phyloP scores from a whole-genome alignment of 2,113 vertebrate species.

The Xiphophorus hellerii region DNA sequence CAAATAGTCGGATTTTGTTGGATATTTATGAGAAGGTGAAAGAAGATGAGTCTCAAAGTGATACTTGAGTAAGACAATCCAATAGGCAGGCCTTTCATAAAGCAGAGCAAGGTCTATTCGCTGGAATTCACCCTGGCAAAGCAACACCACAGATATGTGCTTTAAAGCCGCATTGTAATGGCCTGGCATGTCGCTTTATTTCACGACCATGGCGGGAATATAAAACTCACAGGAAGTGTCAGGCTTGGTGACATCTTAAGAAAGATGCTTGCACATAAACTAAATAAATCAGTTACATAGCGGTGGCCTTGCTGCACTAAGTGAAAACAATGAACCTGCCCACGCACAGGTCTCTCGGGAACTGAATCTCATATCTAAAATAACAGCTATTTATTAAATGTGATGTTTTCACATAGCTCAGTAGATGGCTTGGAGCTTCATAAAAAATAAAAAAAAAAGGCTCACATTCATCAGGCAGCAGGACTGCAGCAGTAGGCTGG shows the following conservation, averaged over 20 bases:
- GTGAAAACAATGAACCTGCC: slow-evolving; percentile 69
- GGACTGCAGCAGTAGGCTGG: slow-evolving; percentile 37
- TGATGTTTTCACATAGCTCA: slow-evolving; percentile 52
- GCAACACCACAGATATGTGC: slow-evolving; percentile 21
- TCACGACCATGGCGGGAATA: slow-evolving; percentile 24
- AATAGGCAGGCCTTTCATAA: slow-evolving; percentile 10
- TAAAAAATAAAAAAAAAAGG: background rate
- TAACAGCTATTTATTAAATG: slow-evolving; percentile 71
- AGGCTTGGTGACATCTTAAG: slow-evolving; percentile 55
- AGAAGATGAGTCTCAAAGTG: slow-evolving; percentile 41
- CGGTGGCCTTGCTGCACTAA: slow-evolving; percentile 49
- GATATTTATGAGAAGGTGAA: slow-evolving; percentile 54
- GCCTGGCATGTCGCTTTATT: slow-evolving; percentile 25
- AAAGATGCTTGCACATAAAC: slow-evolving; percentile 61
- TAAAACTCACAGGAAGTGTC: slow-evolving; percentile 44
- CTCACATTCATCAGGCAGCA: slow-evolving; percentile 24
- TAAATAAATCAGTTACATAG: slow-evolving; percentile 67
- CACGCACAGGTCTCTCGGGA: slow-evolving; percentile 43
- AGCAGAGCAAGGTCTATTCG: slow-evolving; percentile 32
- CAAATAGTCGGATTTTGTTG: slow-evolving; percentile 26
- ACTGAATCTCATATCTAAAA: slow-evolving; percentile 58
- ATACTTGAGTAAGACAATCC: slow-evolving; percentile 33
- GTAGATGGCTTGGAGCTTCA: slow-evolving; percentile 44
- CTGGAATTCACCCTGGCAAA: slow-evolving; percentile 28
- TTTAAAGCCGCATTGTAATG: slow-evolving; percentile 22